A percentile compares a stretch with the other conserved stretches of the same genome.
phyloP scores from a whole-genome alignment of 2,888 invertebrate species.

The Aleiodes alternator region DNA sequence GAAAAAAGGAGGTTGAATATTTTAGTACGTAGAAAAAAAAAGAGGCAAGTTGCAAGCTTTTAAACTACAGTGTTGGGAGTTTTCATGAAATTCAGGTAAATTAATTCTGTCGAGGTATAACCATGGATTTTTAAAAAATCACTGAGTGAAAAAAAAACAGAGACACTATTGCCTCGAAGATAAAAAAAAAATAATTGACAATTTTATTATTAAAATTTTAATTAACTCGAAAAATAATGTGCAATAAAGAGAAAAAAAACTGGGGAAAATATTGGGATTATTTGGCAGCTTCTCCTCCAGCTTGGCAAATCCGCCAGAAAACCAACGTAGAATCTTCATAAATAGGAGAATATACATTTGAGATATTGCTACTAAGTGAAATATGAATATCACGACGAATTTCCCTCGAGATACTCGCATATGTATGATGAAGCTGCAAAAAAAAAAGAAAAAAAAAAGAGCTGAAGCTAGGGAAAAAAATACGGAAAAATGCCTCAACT shows the following conservation, averaged over 20 bases:
- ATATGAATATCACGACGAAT: constrained; percentile 27
- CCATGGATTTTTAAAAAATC: constrained; percentile 3
- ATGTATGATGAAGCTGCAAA: constrained; percentile 7
- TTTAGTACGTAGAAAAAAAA: too few relatives aligned
- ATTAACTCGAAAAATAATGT: too few relatives aligned
- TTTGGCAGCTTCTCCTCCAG: neutral
- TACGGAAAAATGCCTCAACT: constrained; percentile 10
- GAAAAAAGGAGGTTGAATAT: too few relatives aligned
- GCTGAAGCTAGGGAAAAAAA: neutral
- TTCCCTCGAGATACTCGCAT: constrained; percentile 18
- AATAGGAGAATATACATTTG: constrained; percentile 36
- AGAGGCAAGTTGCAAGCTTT: too few relatives aligned
- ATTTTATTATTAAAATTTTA: too few relatives aligned
- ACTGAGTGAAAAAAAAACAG: neutral
- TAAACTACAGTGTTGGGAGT: too few relatives aligned
- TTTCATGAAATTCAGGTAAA: too few relatives aligned
- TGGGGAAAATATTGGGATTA: too few relatives aligned
- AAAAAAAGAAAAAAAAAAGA: neutral
- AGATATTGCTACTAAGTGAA: constrained; percentile 46
- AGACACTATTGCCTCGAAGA: too few relatives aligned
- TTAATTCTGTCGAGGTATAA: too few relatives aligned
- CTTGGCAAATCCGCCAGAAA: constrained; percentile 26
- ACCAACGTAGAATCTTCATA: constrained; percentile 46
- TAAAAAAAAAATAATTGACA: too few relatives aligned
- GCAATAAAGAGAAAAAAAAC: too few relatives aligned